Percentiles rank a stretch among this genome's conserved stretches.
phyloP scores from a whole-genome alignment of 2,888 invertebrate species.

The Brachylomia viminalis region DNA sequence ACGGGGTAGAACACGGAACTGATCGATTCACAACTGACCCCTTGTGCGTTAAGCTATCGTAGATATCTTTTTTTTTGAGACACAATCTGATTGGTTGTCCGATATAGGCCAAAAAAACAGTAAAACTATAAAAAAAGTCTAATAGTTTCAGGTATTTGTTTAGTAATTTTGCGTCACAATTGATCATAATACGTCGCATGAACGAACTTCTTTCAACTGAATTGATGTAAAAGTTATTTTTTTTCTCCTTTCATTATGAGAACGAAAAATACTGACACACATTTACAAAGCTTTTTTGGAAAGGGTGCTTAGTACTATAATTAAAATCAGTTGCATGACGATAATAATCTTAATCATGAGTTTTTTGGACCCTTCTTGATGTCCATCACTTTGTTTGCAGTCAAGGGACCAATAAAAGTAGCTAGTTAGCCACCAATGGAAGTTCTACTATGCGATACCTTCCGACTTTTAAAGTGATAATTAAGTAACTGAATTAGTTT shows the following conservation, averaged over 20 bases:
- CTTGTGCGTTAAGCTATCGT: slow-evolving; percentile 16
- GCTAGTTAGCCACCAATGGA: neutral
- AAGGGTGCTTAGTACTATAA: neutral
- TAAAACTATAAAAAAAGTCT: neutral
- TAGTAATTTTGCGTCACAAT: neutral
- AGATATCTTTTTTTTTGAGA: neutral
- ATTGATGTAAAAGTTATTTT: neutral
- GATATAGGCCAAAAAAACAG: too few species aligned
- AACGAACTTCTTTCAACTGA: neutral
- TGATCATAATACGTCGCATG: neutral
- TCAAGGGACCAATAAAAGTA: neutral
- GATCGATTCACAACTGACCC: slow-evolving; percentile 53
- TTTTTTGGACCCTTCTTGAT: neutral
- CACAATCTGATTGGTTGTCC: neutral
- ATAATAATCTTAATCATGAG: neutral
- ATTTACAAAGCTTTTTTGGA: neutral
- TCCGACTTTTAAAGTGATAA: neutral
- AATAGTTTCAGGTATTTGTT: neutral
- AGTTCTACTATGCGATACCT: neutral
- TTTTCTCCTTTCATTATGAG: neutral
- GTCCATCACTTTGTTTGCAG: neutral
- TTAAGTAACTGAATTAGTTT: neutral
- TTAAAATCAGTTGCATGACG: neutral
- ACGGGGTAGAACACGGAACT: slow-evolving; percentile 39
- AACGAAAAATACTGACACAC: neutral